Base-by-base conservation (phyloP, 2,888 invertebrate genomes). In the Trichopoda pennipes region DNA sequence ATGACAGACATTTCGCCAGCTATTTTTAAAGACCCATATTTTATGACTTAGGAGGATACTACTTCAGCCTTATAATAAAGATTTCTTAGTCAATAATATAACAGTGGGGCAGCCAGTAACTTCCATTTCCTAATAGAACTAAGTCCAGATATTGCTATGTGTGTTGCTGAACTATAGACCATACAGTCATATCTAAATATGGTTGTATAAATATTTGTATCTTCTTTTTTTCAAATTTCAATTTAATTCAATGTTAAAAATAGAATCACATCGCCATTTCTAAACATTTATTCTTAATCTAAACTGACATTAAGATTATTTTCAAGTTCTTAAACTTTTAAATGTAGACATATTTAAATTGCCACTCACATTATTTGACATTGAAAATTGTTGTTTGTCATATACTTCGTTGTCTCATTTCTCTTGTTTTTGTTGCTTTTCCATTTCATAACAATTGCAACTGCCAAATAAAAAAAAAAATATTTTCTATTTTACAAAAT, bases 361-460 rank as follows among this genome's bases (percentile, higher is more conserved):
- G 47, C 66, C 72, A 72, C 68, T 81, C 68, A 63, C 35, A 10
- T 73, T 56, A 68, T 63, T 64, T 81, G 81, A 73, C 77, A 81
- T 77, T 81, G 76, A 77, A 81, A 77, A 73, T 28, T 81, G 61
- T 58, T 77, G 77, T 73, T 72, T 73, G 56, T 73, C 72, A 23
- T 19, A 44, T 42, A 7, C 16, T n/a, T 8, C 28, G 14, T 23
- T 49, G 17, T 17, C 7, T 16, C 4, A 32, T 32, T 21, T 23
- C 47, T 35, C 47, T 35, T 28, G 16, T 28, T 1, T 21, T 19
- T 14, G 9, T 38, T 10, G 0, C 0, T 10, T 53, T 28, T 38
- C 32, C 42, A 28, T 51, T 49, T 51, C 9, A 14, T 38, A 38
- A 44, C 66, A 80, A 80, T 80, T 81, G 76, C 60, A 72, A 60